Base-by-base conservation (phyloP, 2,888 invertebrate species). In the Polyommatus icarus region DNA sequence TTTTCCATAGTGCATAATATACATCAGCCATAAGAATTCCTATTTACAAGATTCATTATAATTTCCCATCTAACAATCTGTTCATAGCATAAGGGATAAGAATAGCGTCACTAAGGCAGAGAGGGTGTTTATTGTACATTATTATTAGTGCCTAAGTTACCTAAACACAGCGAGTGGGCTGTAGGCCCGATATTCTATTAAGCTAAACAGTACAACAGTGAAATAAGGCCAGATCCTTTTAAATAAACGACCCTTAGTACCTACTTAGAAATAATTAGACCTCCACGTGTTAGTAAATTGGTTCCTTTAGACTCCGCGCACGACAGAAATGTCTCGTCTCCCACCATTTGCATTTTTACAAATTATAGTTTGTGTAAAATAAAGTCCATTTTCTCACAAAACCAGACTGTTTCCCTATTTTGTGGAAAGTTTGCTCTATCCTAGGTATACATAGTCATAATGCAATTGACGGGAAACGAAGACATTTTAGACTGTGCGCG, bases 41-140 rank as follows among this genome's bases (percentile, higher is more conserved):
- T 91, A 93, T 93, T 91, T 93, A 93, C 92, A 92, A 91, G 86
- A 88, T 54, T 75, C 75, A 75, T 75, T 75, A 75, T 75, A 75
- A 75, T 75, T 75, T 75, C 54, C 24, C 54, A 75, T 75, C 75
- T 75, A 75, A 75, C 75, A 50, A 54, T 75, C 75, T 75, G 75
- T 75, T 29, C 54, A 18, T 75, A 75, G 91, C 91, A 86, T 90
- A 87, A 89, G 87, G 91, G 87, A 83, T 91, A 89, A 91, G 89
- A 89, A 89, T 90, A 92, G 92, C 92, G 85, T 91, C 90, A 90
- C 91, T 93, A 93, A 93, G 93, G 92, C 92, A 92, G 91, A 91
- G 89, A 91, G 91, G 91, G 92, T 92, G 91, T 89, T 90, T 91
- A 92, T 92, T 92, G 92, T 93, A 93, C 91, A 92, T 87, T 84